These are phyloP conservation scores for Cydia amplana DNA, from an alignment of 1,140 invertebrate species.

Conservation along the genomic window DNA sequence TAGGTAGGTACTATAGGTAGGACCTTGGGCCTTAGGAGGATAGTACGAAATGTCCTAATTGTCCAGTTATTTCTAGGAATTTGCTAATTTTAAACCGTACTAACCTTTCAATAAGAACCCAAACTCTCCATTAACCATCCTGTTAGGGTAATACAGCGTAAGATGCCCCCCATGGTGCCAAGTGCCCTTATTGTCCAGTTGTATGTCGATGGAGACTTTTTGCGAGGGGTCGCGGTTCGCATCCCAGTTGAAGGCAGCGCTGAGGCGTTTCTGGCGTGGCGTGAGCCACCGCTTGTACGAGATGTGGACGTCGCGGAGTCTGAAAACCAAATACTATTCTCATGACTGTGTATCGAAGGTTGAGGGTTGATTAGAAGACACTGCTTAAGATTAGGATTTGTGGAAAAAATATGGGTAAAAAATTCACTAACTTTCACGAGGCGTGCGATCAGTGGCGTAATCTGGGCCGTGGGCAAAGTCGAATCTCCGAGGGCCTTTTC, in stretches of 20 bases:
- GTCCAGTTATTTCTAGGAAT: too few relatives aligned
- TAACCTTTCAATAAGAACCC: slow-evolving; percentile 79
- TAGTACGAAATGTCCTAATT: too few relatives aligned
- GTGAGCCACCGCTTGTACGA: slow-evolving; percentile 81
- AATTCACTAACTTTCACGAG: too few relatives aligned
- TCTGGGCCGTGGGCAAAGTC: too few relatives aligned
- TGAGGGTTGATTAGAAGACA: too few relatives aligned
- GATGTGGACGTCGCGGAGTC: slow-evolving; percentile 86
- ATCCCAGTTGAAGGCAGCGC: slow-evolving; percentile 89
- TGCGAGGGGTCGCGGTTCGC: slow-evolving; percentile 88
- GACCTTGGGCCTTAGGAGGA: too few relatives aligned
- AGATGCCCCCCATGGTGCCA: slow-evolving; percentile 83
- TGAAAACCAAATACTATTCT: slow-evolving; percentile 49
- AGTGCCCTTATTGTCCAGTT: slow-evolving; percentile 72
- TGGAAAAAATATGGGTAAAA: too few relatives aligned
- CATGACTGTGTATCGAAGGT: too few relatives aligned
- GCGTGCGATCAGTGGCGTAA: too few relatives aligned
- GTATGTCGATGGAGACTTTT: slow-evolving; percentile 81
- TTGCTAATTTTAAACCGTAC: background rate
- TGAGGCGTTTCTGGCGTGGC: slow-evolving; percentile 81
- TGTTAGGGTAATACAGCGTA: slow-evolving; percentile 86
- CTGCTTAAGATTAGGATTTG: too few relatives aligned
- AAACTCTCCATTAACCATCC: slow-evolving; percentile 83
- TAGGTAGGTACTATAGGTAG: too few relatives aligned
- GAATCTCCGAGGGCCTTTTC: too few relatives aligned